phyloP scores from a whole-genome alignment of 2,888 invertebrate species.

The Philereme vetulata region DNA sequence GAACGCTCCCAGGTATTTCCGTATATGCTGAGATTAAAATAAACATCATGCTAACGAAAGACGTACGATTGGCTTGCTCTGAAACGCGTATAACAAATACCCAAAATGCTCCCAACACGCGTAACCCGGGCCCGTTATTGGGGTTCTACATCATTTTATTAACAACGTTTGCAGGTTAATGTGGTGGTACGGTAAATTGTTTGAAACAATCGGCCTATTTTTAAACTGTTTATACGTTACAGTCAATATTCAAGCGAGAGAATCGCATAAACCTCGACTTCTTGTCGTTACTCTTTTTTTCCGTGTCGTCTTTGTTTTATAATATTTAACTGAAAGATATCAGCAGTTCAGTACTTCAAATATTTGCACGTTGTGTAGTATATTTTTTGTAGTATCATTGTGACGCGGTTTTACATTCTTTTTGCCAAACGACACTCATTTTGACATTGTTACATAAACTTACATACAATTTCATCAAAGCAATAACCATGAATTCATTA shows the following conservation, averaged over 20 bases:
- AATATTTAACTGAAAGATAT: background rate
- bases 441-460: conserved; percentile 57
- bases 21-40: conserved; percentile 75
- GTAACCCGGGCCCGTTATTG: conserved; percentile 70
- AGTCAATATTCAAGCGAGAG: conserved; percentile 41
- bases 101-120: conserved; percentile 70
- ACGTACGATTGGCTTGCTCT: conserved; percentile 66
- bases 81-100: conserved; percentile 74
- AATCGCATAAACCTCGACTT: background rate
- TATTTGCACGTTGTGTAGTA: conserved; percentile 5
- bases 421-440: conserved; percentile 61
- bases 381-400: conserved; percentile 39
- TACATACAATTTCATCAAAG: conserved; percentile 62
- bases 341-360: background rate
- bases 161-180: conserved; percentile 74
- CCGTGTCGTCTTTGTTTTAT: background rate
- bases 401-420: conserved; percentile 57
- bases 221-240: conserved; percentile 57
- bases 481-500: conserved; percentile 63
- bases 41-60: conserved; percentile 66
- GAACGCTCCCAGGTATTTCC: conserved; percentile 77
- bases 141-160: conserved; percentile 80
- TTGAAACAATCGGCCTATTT: conserved; percentile 74
- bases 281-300: background rate
- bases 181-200: conserved; percentile 65